Evolutionary conservation across 2,113 vertebrate species (phyloP).

Genomic region (Cinclus mexicanus): DNA sequence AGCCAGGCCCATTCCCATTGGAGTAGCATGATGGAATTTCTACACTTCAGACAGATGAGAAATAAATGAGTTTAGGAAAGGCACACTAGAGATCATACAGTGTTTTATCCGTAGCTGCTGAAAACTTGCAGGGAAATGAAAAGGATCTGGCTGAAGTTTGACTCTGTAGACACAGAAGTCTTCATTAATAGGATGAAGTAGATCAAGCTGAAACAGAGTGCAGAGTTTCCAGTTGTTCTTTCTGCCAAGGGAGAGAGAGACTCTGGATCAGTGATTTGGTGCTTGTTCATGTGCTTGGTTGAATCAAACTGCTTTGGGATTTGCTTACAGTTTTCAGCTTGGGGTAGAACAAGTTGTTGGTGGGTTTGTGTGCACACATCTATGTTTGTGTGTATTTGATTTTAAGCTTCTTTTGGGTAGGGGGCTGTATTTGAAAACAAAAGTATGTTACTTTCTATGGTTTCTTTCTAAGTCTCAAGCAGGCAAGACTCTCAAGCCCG

Average conservation of each 20-base stretch:
- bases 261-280: background rate
- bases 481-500: background rate
- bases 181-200: background rate
- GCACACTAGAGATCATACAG: background rate
- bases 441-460: background rate
- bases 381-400: background rate
- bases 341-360: background rate
- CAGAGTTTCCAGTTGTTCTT: background rate
- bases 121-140: background rate
- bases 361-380: background rate
- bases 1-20: background rate
- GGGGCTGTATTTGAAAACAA: background rate
- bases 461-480: background rate
- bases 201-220: background rate
- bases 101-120: background rate
- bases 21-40: background rate
- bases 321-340: background rate
- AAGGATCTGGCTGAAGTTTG: background rate
- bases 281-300: background rate
- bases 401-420: background rate
- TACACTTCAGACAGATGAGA: background rate
- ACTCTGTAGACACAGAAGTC: background rate
- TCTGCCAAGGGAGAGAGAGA: background rate
- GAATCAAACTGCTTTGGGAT: background rate
- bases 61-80: background rate